phyloP scores from a whole-genome alignment of 2,797 vertebrate species.

The Alauda arvensis region DNA sequence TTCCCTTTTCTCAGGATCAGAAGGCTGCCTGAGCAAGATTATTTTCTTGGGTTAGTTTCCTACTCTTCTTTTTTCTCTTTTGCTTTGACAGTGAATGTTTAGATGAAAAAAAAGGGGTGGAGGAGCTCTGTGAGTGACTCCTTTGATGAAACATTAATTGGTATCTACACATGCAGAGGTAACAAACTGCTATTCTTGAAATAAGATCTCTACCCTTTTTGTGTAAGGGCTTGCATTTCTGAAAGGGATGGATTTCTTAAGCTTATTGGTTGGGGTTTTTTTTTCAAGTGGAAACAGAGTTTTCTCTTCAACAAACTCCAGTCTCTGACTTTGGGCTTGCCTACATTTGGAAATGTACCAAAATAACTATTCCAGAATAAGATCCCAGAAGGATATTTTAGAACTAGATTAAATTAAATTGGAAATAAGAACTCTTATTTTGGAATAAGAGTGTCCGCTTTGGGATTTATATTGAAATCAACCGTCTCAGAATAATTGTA shows the following conservation, averaged over 20 bases:
- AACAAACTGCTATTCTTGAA: neutral
- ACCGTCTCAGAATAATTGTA: constrained; percentile 9
- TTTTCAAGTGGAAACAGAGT: neutral
- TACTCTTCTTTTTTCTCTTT: neutral
- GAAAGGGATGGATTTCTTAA: neutral
- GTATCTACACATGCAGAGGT: neutral
- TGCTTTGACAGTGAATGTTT: neutral
- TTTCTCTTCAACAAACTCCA: constrained; percentile 6
- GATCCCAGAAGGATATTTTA: constrained; percentile 30
- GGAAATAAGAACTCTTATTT: constrained; percentile 44
- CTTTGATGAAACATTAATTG: constrained; percentile 21
- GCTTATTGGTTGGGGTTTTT: neutral
- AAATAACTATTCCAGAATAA: constrained; percentile 39
- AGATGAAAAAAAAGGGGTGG: neutral
- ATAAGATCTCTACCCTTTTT: neutral
- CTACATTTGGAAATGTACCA: constrained; percentile 20
- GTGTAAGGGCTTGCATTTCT: neutral
- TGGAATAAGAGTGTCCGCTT: constrained; percentile 18
- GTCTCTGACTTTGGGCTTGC: constrained; percentile 1
- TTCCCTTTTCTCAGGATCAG: neutral
- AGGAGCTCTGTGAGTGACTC: neutral
- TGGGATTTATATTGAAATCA: constrained; percentile 55
- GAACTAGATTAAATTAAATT: constrained; percentile 53
- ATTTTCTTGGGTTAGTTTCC: neutral
- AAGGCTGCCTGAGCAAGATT: neutral